phyloP scores from a whole-genome alignment of 2,888 invertebrate genomes.

The Stictocephala bisonia region DNA sequence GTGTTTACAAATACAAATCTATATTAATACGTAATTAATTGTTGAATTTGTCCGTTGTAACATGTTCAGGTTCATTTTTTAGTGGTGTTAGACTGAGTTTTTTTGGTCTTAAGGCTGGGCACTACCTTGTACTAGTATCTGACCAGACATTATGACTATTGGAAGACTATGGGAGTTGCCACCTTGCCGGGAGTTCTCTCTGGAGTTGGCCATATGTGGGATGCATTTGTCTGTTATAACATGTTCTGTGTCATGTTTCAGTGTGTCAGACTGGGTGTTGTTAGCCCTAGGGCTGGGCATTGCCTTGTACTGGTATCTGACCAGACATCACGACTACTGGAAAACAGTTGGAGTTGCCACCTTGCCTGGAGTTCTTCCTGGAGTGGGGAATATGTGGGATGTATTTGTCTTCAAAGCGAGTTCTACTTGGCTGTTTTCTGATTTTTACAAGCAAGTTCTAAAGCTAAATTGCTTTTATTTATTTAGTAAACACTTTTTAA shows the following conservation, averaged over 20 bases:
- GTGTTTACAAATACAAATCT: too few relatives aligned
- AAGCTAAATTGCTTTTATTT: too few relatives aligned
- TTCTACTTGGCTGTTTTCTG: not conserved
- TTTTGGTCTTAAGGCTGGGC: not conserved
- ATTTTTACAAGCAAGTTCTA: slow-evolving; percentile 3
- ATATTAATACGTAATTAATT: too few relatives aligned
- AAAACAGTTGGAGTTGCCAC: not conserved
- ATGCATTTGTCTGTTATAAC: too few relatives aligned
- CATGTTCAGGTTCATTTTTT: too few relatives aligned
- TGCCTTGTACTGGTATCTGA: slow-evolving; percentile 20
- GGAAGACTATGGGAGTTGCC: not conserved
- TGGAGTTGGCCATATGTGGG: slow-evolving; percentile 1
- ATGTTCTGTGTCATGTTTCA: too few relatives aligned
- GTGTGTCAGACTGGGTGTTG: too few relatives aligned
- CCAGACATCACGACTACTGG: not conserved
- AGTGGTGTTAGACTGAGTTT: not conserved
- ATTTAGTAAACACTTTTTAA: too few relatives aligned
- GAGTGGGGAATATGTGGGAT: not conserved
- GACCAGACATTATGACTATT: not conserved
- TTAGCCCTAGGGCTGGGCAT: not conserved
- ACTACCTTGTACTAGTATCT: slow-evolving; percentile 17
- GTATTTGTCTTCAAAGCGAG: not conserved
- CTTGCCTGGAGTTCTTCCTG: not conserved
- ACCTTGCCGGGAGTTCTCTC: not conserved
- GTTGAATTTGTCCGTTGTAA: too few relatives aligned